Base-by-base conservation (phyloP, 2,888 invertebrate species). In the Cheilosia soror region DNA sequence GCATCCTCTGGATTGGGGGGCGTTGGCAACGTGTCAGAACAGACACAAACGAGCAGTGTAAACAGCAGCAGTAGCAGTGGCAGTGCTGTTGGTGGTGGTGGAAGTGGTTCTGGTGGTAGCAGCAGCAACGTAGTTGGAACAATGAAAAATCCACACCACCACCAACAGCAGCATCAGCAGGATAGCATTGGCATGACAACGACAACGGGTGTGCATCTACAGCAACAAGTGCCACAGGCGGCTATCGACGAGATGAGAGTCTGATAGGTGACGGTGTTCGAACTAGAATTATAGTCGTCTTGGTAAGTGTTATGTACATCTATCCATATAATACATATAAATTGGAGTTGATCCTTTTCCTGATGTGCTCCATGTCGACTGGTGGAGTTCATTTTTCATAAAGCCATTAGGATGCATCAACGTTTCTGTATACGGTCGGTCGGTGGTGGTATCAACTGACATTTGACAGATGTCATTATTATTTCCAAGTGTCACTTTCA, bases 231-330 rank as follows among this genome's bases (percentile, higher is more conserved):
- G 91, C 96, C 96, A 65, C 96, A 96, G 91, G 96, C 96, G 88
- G 96, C 96, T 85, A 96, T 97, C 93, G 96, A 96, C 92, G 97
- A 97, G 93, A 97, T 97, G 97, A 94, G 97, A 93, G 97, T 97
- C 95, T 97, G 97, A 97, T 96, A 92, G 92, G 91, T 90, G 88
- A 90, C 91, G 90, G 91, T 91, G 89, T 92, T 92, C 90, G 91
- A 92, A 90, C 89, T 92, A 89, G 91, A 91, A 88, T 92, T 92
- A 91, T 91, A 91, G 91, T 92, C 91, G 89, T 89, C 90, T 88
- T 89, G 91, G 92, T 92, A 88, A 91, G 91, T 91, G 37, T 3
- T 49, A 11, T 55, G 20, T 9, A 4, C 37, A 37, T 5, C 5
- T 29, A 5, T 29, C 3, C 29, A 29, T 29, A 29, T 29, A 29